phyloP scores from a whole-genome alignment of 2,888 invertebrate species.

The Troides helena region DNA sequence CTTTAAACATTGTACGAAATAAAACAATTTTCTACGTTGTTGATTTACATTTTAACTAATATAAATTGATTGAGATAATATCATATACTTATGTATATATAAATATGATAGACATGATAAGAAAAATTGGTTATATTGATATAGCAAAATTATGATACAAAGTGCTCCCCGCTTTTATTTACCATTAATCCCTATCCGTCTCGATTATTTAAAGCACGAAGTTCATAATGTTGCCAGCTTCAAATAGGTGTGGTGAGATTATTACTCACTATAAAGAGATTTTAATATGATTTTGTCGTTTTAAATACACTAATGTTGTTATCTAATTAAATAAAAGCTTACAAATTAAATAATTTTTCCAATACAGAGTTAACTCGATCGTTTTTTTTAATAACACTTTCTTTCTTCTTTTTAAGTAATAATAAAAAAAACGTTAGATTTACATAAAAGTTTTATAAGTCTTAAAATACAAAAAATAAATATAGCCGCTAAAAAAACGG shows the following conservation, averaged over 20 bases:
- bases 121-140: background rate
- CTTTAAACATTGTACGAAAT: background rate
- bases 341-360: too few relatives aligned
- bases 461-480: background rate
- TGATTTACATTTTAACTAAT: background rate
- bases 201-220: too few relatives aligned
- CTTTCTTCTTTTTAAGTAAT: background rate
- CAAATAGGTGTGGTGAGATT: background rate
- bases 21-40: background rate
- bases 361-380: too few relatives aligned
- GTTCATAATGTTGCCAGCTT: background rate
- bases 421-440: background rate
- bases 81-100: background rate
- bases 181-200: too few relatives aligned
- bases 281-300: background rate
- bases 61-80: background rate
- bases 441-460: background rate
- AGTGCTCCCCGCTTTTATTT: too few relatives aligned
- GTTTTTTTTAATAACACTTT: too few relatives aligned
- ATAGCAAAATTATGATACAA: too few relatives aligned
- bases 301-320: background rate
- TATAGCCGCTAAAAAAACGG: too few relatives aligned
- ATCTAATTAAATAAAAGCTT: background rate
- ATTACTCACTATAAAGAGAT: background rate
- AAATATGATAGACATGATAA: background rate